A percentile compares a stretch with the other conserved stretches of the same genome.
These are phyloP conservation scores for Danio rerio DNA, from an alignment of 2,113 vertebrate species.

Conservation along the genomic window DNA sequence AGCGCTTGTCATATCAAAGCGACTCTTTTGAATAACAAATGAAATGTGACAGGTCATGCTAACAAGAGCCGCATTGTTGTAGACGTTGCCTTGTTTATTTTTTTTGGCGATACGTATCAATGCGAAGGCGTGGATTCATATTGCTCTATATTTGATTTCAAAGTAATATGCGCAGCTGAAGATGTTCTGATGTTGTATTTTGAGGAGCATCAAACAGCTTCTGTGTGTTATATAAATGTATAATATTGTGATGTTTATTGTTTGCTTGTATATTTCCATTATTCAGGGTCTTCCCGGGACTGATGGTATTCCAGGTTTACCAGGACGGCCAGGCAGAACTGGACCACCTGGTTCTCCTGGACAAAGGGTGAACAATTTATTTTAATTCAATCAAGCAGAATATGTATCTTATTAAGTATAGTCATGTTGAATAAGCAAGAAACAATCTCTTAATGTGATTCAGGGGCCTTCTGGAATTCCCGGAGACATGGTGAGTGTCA, in stretches of 20 bases:
- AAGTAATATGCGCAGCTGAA: conserved; percentile 7
- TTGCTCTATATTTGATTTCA: conserved; percentile 30
- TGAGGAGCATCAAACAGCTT: conserved; percentile 1
- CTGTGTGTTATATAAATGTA: neutral
- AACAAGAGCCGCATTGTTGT: conserved; percentile 14
- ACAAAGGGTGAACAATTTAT: conserved; percentile 71
- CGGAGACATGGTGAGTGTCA: conserved; percentile 76
- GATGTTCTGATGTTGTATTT: conserved; percentile 13
- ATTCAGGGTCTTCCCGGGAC: conserved; percentile 83
- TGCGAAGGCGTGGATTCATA: neutral
- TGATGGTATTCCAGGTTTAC: conserved; percentile 87
- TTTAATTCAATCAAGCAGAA: neutral
- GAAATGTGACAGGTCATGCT: conserved; percentile 30
- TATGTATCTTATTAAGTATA: neutral
- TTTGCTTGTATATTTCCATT: conserved; percentile 15
- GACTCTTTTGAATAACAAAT: conserved; percentile 25
- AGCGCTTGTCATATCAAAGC: conserved; percentile 47
- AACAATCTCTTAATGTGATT: conserved; percentile 10
- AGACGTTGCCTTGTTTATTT: conserved; percentile 21
- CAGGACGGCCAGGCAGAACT: conserved; percentile 83
- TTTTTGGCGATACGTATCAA: conserved; percentile 11
- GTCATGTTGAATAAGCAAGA: conserved; percentile 5
- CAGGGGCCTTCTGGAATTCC: conserved; percentile 81
- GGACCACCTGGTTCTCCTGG: conserved; percentile 85
- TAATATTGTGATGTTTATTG: conserved; percentile 16